Conservation (phyloP, 2,888 invertebrate genomes). For the Acanthosepion lycidas region DNA sequence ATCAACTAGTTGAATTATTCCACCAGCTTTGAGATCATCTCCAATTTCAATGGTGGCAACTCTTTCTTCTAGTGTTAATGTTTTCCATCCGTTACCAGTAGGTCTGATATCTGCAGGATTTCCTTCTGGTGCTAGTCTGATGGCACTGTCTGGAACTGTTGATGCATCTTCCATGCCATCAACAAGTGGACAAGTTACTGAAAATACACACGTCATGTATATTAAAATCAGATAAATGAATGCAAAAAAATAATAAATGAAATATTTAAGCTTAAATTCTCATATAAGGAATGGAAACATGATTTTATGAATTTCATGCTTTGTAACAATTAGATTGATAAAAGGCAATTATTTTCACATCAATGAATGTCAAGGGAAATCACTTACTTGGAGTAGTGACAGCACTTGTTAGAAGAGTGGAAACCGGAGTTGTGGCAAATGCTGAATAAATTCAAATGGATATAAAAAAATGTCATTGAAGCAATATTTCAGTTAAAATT, state of each 20-base stretch:
- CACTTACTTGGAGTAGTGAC: background rate
- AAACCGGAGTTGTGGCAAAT: background rate
- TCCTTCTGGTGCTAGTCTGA: background rate
- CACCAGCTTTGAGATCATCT: background rate
- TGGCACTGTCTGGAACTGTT: background rate
- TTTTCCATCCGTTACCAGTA: background rate
- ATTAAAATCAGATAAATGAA: background rate
- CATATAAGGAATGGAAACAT: too few relatives aligned
- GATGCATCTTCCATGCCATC: slow-evolving; percentile 40
- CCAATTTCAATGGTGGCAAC: background rate
- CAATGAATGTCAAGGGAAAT: background rate
- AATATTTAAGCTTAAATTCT: too few relatives aligned
- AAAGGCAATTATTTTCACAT: background rate
- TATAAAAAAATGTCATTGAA: too few relatives aligned
- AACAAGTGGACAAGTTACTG: background rate
- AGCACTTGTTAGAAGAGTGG: background rate
- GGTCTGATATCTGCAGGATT: background rate
- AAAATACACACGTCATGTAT: background rate
- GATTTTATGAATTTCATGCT: too few relatives aligned
- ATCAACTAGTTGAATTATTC: background rate
- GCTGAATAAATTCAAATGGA: background rate
- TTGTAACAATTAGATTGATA: background rate
- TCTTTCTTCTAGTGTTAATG: background rate
- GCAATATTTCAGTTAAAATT: too few relatives aligned
- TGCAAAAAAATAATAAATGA: too few relatives aligned